A percentile compares a stretch with the other conserved stretches of the same genome.
phyloP scores from a whole-genome alignment of 2,113 vertebrate genomes.

The Diglossa brunneiventris region DNA sequence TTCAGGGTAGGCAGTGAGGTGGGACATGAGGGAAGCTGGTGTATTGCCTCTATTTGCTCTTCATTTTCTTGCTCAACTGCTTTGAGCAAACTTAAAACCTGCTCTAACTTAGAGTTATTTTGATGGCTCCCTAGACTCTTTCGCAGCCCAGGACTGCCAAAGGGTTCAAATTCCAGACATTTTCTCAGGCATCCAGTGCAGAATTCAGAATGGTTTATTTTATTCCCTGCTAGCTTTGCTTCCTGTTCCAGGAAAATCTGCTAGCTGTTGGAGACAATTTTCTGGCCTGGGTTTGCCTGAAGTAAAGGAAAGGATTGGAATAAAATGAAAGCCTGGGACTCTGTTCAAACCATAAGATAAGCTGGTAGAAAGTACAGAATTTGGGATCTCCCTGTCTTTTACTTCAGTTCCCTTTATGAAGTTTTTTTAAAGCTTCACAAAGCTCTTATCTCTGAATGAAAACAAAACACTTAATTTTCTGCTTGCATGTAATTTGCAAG shows the following conservation, averaged over 20 bases:
- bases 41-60: not conserved
- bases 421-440: not conserved
- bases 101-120: not conserved
- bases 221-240: not conserved
- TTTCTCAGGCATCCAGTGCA: not conserved
- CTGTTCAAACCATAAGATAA: not conserved
- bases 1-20: not conserved
- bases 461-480: not conserved
- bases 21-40: not conserved
- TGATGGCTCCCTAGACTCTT: not conserved
- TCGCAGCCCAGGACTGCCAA: not conserved
- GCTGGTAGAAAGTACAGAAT: not conserved
- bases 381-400: not conserved
- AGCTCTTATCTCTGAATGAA: not conserved
- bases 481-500: not conserved
- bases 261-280: not conserved
- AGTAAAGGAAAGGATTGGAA: not conserved
- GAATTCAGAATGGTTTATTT: not conserved
- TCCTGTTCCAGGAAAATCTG: slow-evolving; percentile 38
- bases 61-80: not conserved
- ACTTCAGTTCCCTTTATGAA: not conserved
- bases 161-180: slow-evolving; percentile 36
- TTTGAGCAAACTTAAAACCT: not conserved
- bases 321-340: not conserved
- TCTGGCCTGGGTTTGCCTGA: not conserved